Evolutionary conservation across 2,113 vertebrate genomes (phyloP).

Genomic region (Myotis davidii): DNA sequence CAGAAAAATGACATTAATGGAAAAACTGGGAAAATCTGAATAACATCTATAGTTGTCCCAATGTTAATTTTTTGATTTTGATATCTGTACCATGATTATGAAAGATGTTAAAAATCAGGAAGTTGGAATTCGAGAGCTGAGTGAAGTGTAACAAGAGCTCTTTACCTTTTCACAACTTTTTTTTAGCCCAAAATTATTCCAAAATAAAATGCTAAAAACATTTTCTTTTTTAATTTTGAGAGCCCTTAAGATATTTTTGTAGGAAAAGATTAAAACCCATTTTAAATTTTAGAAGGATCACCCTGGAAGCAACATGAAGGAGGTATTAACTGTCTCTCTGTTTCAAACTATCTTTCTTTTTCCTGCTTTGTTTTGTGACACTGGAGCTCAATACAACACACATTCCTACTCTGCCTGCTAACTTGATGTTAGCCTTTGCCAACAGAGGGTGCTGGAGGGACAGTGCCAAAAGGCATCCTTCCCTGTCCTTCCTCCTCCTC

Average conservation of each 20-base stretch:
- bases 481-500: not conserved
- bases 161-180: not conserved
- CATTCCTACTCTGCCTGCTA: not conserved
- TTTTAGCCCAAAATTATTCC: not conserved
- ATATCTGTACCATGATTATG: not conserved
- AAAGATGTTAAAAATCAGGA: not conserved
- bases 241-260: not conserved
- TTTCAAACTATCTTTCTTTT: not conserved
- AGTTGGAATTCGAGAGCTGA: no score
- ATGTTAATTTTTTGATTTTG: not conserved
- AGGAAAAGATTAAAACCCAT: not conserved
- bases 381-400: not conserved
- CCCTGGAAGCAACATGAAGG: not conserved
- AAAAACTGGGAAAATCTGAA: not conserved
- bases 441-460: conserved; percentile 20
- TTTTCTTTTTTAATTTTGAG: not conserved
- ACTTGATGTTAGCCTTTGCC: not conserved
- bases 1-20: not conserved
- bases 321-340: not conserved
- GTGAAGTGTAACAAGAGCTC: not conserved
- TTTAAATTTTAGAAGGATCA: not conserved
- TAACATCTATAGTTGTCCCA: not conserved
- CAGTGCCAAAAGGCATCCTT: not conserved
- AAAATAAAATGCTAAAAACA: not conserved
- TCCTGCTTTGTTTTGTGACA: not conserved